A percentile compares a stretch with the other conserved stretches of the same genome.
These are phyloP conservation scores for Drosophila ananassae DNA, from an alignment of 1,140 invertebrate species.

Conservation along the genomic window DNA sequence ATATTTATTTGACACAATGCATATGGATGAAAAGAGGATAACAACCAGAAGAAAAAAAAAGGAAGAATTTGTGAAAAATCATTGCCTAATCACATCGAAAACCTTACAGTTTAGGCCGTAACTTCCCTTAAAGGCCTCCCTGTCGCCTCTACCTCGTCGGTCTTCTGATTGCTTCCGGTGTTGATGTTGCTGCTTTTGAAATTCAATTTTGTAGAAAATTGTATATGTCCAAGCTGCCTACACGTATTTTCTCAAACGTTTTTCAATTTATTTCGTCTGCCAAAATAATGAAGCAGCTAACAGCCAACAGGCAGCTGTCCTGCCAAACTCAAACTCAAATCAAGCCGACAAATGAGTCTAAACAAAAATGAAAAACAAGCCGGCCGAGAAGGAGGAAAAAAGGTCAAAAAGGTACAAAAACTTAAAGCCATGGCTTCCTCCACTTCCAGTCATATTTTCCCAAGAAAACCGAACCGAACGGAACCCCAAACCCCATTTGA, in stretches of 20 bases:
- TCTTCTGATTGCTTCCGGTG: conserved; percentile 63
- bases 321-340: conserved; percentile 57
- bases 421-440: conserved; percentile 52
- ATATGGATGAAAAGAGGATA: conserved; percentile 10
- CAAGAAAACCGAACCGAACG: background rate
- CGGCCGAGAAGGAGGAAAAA: conserved; percentile 25
- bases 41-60: conserved; percentile 8
- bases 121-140: background rate
- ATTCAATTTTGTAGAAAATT: conserved; percentile 76
- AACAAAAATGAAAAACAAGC: conserved; percentile 52
- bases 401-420: conserved; percentile 77
- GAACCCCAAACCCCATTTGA: background rate
- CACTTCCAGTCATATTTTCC: conserved; percentile 3
- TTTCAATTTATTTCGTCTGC: conserved; percentile 77
- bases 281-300: conserved; percentile 64
- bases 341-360: conserved; percentile 66
- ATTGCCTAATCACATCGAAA: conserved; percentile 64
- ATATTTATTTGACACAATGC: conserved; percentile 46
- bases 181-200: conserved; percentile 47
- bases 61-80: conserved; percentile 50
- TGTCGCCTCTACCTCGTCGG: background rate
- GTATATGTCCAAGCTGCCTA: conserved; percentile 67
- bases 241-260: conserved; percentile 65
- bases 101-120: conserved; percentile 9
- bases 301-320: conserved; percentile 33